Conservation (phyloP, 2,113 vertebrate species). For the Mesembrinibis cayennensis region DNA sequence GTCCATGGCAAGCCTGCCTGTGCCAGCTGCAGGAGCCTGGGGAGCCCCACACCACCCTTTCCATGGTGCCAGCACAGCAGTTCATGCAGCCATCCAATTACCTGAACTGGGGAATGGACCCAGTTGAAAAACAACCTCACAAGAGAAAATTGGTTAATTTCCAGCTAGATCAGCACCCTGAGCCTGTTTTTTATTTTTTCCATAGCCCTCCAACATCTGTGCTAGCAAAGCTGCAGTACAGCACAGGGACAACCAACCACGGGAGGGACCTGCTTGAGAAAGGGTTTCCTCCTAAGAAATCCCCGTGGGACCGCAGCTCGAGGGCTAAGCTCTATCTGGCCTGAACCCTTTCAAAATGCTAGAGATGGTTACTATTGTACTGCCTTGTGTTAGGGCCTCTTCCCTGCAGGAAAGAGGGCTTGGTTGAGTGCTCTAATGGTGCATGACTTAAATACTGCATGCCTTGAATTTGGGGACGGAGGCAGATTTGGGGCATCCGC, state of each 20-base stretch:
- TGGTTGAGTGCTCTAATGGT: neutral
- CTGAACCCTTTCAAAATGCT: neutral
- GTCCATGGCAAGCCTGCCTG: neutral
- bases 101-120: neutral
- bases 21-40: neutral
- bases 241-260: neutral
- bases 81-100: neutral
- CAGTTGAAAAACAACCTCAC: neutral
- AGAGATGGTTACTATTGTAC: neutral
- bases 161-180: neutral
- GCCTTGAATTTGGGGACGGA: neutral
- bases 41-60: neutral
- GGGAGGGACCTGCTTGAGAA: neutral
- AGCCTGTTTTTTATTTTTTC: neutral
- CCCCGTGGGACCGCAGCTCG: rapidly evolving
- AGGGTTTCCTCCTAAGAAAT: neutral
- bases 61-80: neutral
- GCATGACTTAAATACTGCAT: neutral
- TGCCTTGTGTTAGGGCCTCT: neutral
- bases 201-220: neutral
- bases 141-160: neutral
- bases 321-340: neutral
- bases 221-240: neutral
- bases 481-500: neutral
- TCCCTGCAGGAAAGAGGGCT: neutral